Base-by-base conservation (phyloP, 1,140 invertebrate genomes). In the Lethrus apterus region DNA sequence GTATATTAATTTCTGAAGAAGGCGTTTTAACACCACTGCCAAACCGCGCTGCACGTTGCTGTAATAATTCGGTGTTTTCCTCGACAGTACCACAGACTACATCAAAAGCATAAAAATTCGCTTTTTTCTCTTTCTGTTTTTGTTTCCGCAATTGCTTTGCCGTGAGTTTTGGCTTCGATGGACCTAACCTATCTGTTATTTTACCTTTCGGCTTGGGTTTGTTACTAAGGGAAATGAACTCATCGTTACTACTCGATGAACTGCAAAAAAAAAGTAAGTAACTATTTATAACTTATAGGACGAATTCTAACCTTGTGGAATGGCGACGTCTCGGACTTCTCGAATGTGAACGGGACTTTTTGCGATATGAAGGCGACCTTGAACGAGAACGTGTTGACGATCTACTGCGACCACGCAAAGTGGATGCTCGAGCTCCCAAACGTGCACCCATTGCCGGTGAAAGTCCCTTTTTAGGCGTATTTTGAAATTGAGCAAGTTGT, bases 1-100 rank as follows among this genome's bases (percentile, higher is more conserved):
- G 55, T 59, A 69, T 63, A 35, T 67, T 45, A 33, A 68, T 66
- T 52, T 66, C 69, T 26, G 68, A 66, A 57, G 72, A 64, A 51
- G 60, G 56, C 46, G 67, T 63, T 45, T 51, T 54, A 17, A 49
- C 33, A 17, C 24, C 41, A 11, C 21, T 30, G 26, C 31, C 30
- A 29, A 48, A 97, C 58, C 93, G 73, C 47, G 89, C 90, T 41
- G 91, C 92, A 57, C 93, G 76, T 62, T 89, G 84, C 57, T 86
- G 81, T 47, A 90, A 70, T 60, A 84, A 75, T 63, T 86, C 82
- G 61, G 78, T 78, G 68, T 81, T 77, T 58, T 78, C 81, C 58
- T 81, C 76, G 52, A 80, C 71, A 38, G 74, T 72, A 30, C 77
- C 74, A 58, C 71, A 71, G 43, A 73, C 68, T 42, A 77, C 69